A percentile compares a stretch with the other conserved stretches of the same genome.
Conservation (phyloP, 1,140 invertebrate genomes). For the Caenorhabditis inopinata region DNA sequence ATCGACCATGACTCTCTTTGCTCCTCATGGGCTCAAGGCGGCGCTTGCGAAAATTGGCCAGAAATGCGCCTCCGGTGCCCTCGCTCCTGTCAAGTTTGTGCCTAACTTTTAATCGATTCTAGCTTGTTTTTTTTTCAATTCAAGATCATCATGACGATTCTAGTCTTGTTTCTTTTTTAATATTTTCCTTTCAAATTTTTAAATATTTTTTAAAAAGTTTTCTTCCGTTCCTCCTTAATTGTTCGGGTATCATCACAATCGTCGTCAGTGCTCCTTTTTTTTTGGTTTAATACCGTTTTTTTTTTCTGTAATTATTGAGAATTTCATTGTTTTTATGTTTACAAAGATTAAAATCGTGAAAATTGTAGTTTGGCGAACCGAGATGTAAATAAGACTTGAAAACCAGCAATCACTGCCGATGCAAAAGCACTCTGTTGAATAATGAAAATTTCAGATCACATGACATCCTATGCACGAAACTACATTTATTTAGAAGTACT, state of each 20-base stretch:
- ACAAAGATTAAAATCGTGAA: no score
- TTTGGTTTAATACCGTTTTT: no score
- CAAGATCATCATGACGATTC: constrained; percentile 20
- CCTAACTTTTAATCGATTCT: constrained; percentile 1
- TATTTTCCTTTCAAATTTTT: neutral
- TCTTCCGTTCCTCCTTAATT: neutral
- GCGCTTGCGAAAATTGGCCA: constrained; percentile 57
- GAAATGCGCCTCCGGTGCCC: constrained; percentile 59
- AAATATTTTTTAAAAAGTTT: neutral
- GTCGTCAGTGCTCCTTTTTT: neutral
- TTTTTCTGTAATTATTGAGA: neutral
- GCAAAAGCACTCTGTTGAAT: no score
- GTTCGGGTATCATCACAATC: neutral
- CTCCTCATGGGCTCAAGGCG: constrained; percentile 58
- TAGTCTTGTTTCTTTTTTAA: neutral
- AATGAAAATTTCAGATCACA: no score
- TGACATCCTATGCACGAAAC: no score
- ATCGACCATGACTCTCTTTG: constrained; percentile 58
- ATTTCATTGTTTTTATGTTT: no score
- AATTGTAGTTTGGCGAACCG: no score
- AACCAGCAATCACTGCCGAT: no score
- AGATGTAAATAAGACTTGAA: no score
- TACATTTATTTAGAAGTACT: no score
- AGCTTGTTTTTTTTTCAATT: neutral
- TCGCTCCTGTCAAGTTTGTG: constrained; percentile 55